Evolutionary conservation across 2,113 vertebrate species (phyloP), one percentile per base, ranked within the genome.

Genomic region (Macquaria ambigua): DNA sequence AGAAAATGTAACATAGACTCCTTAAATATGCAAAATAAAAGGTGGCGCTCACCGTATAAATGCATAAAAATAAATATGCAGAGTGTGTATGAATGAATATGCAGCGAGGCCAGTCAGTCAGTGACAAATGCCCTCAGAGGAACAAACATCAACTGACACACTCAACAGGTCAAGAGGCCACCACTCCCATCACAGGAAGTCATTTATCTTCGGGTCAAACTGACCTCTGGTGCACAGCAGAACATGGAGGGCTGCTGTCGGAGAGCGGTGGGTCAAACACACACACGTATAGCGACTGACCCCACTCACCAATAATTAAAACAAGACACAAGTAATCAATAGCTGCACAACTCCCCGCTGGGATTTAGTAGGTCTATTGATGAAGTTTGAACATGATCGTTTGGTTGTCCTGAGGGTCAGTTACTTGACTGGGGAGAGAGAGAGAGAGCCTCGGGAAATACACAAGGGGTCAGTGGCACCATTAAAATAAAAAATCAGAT

Each of bases 281-380:
- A 61, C 20, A 63, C 20, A 76, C 2, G 56, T 12, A 50, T 2
- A 46, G 34, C 46, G 58, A 48, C 34, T 81, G 52, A 84, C 41
- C 55, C 74, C 53, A 23, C 59, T 86, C 74, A 58, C 46, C 71
- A 77, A 86, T 89, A 83, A 90, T 89, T 91, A 83, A 89, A 91
- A 84, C 83, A 81, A 89, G 83, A 64, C 85, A 69, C 20, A 15
- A 72, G 58, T 28, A 83, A 91, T 91, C 84, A 4, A 92, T 89
- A 77, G 52, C 53, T 52, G 79, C 53, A 50, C 82, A 11, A 16
- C 62, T 74, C 66, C 55, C 87, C 20, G 1, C 53, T 2, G 61
- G 79, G 77, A 77, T 74, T 81, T n/a, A 85, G 72, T 28, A 50
- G 61, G 46, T 77, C 37, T 75, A 81, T 86, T 73, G 80, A 87